These are phyloP conservation scores for Osedax fenrisi DNA, from an alignment of 2,888 invertebrate species.

Conservation along the genomic window DNA sequence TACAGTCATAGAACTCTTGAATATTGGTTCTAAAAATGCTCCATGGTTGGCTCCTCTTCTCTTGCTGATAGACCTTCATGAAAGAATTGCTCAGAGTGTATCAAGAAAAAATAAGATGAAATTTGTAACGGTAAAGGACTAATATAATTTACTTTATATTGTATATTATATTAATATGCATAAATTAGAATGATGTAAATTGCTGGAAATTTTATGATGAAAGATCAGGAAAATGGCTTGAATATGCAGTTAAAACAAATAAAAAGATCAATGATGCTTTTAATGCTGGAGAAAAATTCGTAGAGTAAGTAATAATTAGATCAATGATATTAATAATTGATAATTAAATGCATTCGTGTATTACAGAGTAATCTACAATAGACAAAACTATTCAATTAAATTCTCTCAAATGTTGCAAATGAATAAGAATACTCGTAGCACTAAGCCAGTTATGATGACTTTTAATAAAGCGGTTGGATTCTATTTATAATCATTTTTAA, in stretches of 20 bases:
- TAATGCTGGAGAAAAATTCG: background rate
- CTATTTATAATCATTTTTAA: too few species aligned
- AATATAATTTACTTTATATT: background rate
- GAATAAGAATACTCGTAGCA: background rate
- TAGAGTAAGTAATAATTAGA: background rate
- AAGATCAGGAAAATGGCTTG: background rate
- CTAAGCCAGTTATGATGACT: background rate
- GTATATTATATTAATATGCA: background rate
- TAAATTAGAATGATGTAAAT: background rate
- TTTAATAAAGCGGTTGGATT: background rate
- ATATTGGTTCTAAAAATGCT: background rate
- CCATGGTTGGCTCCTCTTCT: slow-evolving; percentile 65
- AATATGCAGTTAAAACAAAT: background rate
- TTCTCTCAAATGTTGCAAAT: background rate
- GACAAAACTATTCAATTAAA: background rate
- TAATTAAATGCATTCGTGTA: background rate
- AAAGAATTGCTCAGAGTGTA: slow-evolving; percentile 62
- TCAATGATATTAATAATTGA: background rate
- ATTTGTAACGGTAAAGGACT: background rate
- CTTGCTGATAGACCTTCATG: slow-evolving; percentile 64
- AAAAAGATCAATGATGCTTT: background rate
- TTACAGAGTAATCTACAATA: background rate
- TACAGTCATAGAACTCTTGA: background rate
- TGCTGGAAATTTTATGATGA: background rate
- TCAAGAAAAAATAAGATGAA: background rate